Evolutionary conservation across 2,888 invertebrate species (phyloP).

Genomic region (Drosophila longiperda): DNA sequence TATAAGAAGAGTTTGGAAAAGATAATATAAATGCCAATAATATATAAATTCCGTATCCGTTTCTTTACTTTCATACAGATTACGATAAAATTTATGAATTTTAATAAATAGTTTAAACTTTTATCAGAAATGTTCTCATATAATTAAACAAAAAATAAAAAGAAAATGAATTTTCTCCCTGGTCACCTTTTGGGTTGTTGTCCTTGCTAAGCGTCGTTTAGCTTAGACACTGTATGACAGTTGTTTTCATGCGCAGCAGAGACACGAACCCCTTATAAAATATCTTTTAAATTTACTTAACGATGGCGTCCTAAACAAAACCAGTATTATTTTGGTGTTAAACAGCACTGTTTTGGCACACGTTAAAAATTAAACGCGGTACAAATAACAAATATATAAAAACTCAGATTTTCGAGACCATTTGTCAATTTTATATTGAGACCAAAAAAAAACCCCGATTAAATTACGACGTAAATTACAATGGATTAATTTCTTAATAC

Average conservation of each 20-base stretch:
- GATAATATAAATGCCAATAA: too few species aligned
- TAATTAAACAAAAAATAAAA: not conserved
- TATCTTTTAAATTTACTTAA: not conserved
- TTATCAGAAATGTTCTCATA: not conserved
- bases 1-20: too few species aligned
- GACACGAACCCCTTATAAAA: conserved; percentile 1
- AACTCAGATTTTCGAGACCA: too few species aligned
- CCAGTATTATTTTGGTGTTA: not conserved
- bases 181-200: not conserved
- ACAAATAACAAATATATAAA: too few species aligned
- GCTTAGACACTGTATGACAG: not conserved
- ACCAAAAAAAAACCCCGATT: too few species aligned
- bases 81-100: not conserved
- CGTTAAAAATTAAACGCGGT: not conserved
- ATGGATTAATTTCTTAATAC: not conserved
- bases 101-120: rapidly evolving
- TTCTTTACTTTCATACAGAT: too few species aligned
- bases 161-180: not conserved
- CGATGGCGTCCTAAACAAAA: not conserved
- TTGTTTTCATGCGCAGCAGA: not conserved
- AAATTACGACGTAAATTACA: too few species aligned
- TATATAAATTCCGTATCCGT: too few species aligned
- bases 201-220: not conserved
- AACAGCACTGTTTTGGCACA: conserved; percentile 6
- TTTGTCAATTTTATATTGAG: too few species aligned